Evolutionary conservation across 1,140 invertebrate species (phyloP), one percentile per base, ranked within the genome.

Genomic region (Aporrectodea caliginosa): DNA sequence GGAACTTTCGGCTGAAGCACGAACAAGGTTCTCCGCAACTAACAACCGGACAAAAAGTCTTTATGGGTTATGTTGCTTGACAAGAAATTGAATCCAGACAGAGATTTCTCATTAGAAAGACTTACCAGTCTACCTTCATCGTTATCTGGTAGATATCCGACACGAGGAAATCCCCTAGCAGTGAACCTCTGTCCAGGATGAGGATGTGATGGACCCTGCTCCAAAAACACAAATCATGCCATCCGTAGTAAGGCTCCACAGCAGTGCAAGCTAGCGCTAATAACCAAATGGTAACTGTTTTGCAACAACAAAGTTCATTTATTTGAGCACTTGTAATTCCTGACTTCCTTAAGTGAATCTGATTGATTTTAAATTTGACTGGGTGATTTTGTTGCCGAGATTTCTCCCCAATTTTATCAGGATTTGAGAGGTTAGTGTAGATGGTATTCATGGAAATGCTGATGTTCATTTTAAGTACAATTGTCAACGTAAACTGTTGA

Each of bases 101-200:
- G 30, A 2, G 29, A 74, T n/a, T 35, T 72, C 22, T 22, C 31
- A 74, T 14, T 27, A 58, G 1, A 73, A 76, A n/a, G 35, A 16
- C 27, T 27, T 78, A 88, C 87, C 86, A 86, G 87, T 80, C 85
- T 82, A 1, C 87, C 87, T 76, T 85, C 84, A 58, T 85, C 84
- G 82, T 83, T 85, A 80, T 88, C 84, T 16, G 87, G 87, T 31
- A 88, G 72, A 73, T 84, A 88, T 6, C 84, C 85, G 27, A 82
- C 69, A 70, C 87, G 80, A 2, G 87, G 86, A 75, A 87, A 87
- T 6, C 85, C 86, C 33, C 83, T 73, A 31, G 84, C 79, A 1
- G 79, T 81, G 78, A 80, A 88, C 16, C 79, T 75, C 29, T 83
- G 83, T 1, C 87, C 87, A 69, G 87, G 86, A 73, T 85, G 78